Percentiles rank a stretch among this genome's conserved stretches.
Evolutionary conservation across 2,797 vertebrate genomes (phyloP).

Genomic region (Heterohyrax brucei): DNA sequence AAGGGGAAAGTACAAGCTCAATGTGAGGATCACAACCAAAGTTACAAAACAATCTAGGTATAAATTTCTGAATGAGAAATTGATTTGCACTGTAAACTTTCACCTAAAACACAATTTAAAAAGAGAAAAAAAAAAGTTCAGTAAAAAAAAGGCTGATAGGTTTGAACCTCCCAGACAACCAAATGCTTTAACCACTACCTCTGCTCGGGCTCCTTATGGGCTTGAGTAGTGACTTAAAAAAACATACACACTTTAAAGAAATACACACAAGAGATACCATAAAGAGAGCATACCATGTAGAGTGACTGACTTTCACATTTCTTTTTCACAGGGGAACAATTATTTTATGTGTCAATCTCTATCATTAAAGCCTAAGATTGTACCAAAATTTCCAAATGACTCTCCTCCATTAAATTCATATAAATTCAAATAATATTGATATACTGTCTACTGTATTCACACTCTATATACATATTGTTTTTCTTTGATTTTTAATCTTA

Average conservation of each 20-base stretch:
- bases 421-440: neutral
- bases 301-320: neutral
- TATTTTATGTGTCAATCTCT: slow-evolving; percentile 5
- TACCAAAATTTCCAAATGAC: slow-evolving; percentile 49
- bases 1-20: no score
- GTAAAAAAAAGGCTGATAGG: no score
- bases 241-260: neutral
- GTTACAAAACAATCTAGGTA: no score
- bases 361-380: neutral
- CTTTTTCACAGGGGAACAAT: neutral
- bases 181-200: no score
- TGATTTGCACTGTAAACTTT: no score
- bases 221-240: neutral
- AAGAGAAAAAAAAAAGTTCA: no score
- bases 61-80: no score
- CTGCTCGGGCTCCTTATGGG: no score
- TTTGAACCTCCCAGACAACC: no score
- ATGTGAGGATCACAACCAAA: no score
- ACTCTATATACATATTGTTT: no score
- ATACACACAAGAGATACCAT: neutral
- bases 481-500: neutral
- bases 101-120: no score
- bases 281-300: neutral
- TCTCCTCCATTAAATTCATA: slow-evolving; percentile 34
- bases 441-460: neutral